Evolutionary conservation across 1,140 invertebrate species (phyloP), one percentile per base, ranked within the genome.

Genomic region (Drosophila leontia): DNA sequence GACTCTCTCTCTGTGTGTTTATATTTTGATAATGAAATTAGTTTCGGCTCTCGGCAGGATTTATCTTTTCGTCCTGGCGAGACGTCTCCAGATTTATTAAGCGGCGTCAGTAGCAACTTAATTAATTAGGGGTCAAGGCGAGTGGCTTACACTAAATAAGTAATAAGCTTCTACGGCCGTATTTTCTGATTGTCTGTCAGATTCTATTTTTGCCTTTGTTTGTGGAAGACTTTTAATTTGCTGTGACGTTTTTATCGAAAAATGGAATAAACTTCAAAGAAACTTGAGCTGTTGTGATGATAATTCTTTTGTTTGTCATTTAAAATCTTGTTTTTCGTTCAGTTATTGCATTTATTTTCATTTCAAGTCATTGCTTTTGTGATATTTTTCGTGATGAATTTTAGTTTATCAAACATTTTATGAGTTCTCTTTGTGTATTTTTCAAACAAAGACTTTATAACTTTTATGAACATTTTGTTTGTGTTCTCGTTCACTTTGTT

Each of bases 21-120:
- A 23, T 80, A 47, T 61, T 51, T 76, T 50, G 26, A 42, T 84
- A 84, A 84, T 78, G 64, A 61, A 81, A 85, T 84, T 62, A 78
- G 61, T 83, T 72, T 68, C 45, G 56, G 39, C 45, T 57, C 39
- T 51, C 29, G 45, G 32, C 45, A 32, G 71, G 58, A 70, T 65
- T 76, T 71, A 78, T 78, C 17, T 59, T 58, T 70, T 17, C 39
- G 41, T 23, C 45, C n/a, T 26, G 68, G 55, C 70, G 37, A 60
- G 68, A 72, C 70, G 34, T 32, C 53, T 78, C 13, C 45, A 48
- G 75, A 78, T 78, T 57, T 78, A 77, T 68, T 58, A 55, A 56
- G 34, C 50, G 44, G 44, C 34, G 56, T 23, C 41, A 62, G 44
- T 34, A 44, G 57, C 41, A 69, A 61, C 75, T 78, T 78, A 78